A percentile compares a stretch with the other conserved stretches of the same genome.
These are phyloP conservation scores for Drosophila repleta DNA, from an alignment of 1,140 invertebrate species.

Conservation along the genomic window DNA sequence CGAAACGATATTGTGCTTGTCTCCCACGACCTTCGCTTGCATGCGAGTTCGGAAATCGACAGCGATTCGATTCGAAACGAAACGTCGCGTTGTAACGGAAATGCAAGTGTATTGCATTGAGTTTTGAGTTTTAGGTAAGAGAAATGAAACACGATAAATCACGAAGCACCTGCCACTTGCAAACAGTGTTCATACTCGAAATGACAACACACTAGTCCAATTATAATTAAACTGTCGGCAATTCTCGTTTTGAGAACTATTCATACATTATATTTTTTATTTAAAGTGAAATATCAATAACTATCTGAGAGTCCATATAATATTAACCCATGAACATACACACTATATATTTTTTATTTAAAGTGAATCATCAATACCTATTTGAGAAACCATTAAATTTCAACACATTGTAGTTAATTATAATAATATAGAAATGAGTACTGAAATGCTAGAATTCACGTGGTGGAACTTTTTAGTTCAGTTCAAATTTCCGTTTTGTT, in stretches of 20 bases:
- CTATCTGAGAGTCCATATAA: too few species aligned
- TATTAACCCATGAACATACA: too few species aligned
- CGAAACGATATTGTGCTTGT: slow-evolving; percentile 13
- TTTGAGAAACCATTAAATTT: slow-evolving; percentile 24
- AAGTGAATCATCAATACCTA: slow-evolving; percentile 3
- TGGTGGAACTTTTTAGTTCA: slow-evolving; percentile 1
- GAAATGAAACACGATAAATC: background rate
- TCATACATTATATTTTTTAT: background rate
- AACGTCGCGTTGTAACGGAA: slow-evolving; percentile 41
- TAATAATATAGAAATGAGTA: background rate
- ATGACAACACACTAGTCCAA: slow-evolving; percentile 23
- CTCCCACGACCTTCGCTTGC: slow-evolving; percentile 60
- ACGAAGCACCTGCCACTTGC: slow-evolving; percentile 14
- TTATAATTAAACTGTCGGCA: slow-evolving; percentile 19
- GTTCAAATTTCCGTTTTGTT: background rate
- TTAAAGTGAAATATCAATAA: too few species aligned
- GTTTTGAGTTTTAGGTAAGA: background rate
- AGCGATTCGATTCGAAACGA: background rate
- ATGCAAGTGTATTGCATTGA: background rate
- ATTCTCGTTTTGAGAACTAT: background rate
- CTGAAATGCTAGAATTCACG: slow-evolving; percentile 1
- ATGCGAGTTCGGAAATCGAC: slow-evolving; percentile 57
- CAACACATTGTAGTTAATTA: background rate
- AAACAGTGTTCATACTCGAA: slow-evolving; percentile 22
- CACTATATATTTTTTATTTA: too few species aligned